Percentiles rank a stretch among this genome's conserved stretches.
phyloP scores from a whole-genome alignment of 2,888 invertebrate species.

The Lochmaea capreae region DNA sequence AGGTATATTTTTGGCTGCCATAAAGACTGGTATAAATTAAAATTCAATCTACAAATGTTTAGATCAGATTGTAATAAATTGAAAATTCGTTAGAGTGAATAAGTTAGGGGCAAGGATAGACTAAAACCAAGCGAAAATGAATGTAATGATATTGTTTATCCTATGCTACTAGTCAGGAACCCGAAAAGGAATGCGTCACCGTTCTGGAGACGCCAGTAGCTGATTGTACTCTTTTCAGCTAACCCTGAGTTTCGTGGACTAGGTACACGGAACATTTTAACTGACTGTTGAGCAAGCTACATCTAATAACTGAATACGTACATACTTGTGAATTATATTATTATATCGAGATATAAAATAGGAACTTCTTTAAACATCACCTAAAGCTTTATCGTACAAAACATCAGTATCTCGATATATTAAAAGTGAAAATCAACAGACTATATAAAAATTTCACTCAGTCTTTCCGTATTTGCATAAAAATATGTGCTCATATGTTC shows the following conservation, averaged over 20 bases:
- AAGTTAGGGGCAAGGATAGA: not conserved
- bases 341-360: conserved; percentile 67
- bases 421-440: conserved; percentile 67
- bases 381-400: conserved; percentile 67
- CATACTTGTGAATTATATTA: conserved; percentile 64
- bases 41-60: not conserved
- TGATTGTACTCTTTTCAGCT: conserved; percentile 67
- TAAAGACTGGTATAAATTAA: not conserved
- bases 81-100: not conserved
- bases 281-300: conserved; percentile 67
- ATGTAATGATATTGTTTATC: conserved; percentile 43
- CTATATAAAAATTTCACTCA: conserved; percentile 68
- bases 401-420: conserved; percentile 66
- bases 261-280: conserved; percentile 62
- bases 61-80: not conserved
- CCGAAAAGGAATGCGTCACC: conserved; percentile 63
- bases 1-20: no score
- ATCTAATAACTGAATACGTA: conserved; percentile 66
- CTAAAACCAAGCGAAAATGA: conserved; percentile 31
- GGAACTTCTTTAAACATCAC: conserved; percentile 68
- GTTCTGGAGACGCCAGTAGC: conserved; percentile 51
- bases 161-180: conserved; percentile 65
- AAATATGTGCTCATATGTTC: conserved; percentile 67
- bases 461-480: conserved; percentile 69
- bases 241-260: conserved; percentile 66